Conservation (phyloP, 2,113 vertebrate genomes). For the Leptocoma aspasia region DNA sequence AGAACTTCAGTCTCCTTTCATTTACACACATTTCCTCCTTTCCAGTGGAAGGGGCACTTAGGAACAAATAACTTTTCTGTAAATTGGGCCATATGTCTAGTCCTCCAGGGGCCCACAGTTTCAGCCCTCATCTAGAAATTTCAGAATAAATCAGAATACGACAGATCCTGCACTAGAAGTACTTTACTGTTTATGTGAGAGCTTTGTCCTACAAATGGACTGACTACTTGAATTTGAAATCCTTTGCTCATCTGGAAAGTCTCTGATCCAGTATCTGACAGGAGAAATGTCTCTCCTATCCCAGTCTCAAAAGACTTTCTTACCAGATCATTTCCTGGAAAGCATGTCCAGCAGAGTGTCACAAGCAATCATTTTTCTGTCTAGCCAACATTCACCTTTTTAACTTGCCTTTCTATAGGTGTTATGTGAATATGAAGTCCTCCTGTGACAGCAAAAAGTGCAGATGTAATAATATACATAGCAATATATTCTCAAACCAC, state of each 20-base stretch:
- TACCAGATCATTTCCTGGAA: background rate
- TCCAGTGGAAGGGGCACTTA: background rate
- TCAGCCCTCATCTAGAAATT: conserved; percentile 12
- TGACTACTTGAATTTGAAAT: conserved; percentile 25
- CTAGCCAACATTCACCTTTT: background rate
- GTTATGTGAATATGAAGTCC: background rate
- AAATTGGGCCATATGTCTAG: background rate
- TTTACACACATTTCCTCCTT: conserved; percentile 9
- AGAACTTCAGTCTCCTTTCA: conserved; percentile 9
- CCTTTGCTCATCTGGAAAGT: background rate
- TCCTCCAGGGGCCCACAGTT: background rate
- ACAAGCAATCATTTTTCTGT: background rate
- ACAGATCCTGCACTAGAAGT: background rate
- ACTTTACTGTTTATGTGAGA: background rate
- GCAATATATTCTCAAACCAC: background rate
- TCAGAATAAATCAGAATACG: background rate
- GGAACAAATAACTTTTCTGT: conserved; percentile 9
- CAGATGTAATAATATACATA: background rate
- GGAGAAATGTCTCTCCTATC: background rate
- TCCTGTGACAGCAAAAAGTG: background rate
- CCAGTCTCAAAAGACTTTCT: background rate
- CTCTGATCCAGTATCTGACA: background rate
- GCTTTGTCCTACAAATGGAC: background rate
- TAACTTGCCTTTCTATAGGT: background rate
- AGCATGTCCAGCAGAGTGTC: background rate